phyloP scores from a whole-genome alignment of 64 coral and sea anemone species.

The Montipora capricornis region DNA sequence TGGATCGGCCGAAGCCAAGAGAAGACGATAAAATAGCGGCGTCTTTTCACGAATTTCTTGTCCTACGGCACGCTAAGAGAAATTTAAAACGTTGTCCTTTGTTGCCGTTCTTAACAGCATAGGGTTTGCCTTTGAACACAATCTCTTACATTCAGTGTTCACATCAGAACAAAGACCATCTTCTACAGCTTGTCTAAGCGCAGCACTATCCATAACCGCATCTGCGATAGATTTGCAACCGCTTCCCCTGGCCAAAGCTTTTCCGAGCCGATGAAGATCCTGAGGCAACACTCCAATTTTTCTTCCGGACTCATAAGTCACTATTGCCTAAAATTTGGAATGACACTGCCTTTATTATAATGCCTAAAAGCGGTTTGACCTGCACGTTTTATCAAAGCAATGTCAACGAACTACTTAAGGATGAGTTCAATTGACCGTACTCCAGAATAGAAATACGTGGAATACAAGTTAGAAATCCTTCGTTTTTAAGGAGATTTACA shows the following conservation, averaged over 20 bases:
- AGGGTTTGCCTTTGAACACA: slow-evolving; percentile 15
- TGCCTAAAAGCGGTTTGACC: too few species aligned
- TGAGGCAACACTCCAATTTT: slow-evolving; percentile 23
- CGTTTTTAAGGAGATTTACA: too few species aligned
- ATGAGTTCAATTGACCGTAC: too few species aligned
- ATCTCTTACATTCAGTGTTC: slow-evolving; percentile 27
- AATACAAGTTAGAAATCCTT: too few species aligned
- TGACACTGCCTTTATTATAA: too few species aligned
- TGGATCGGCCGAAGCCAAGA: slow-evolving; percentile 6
- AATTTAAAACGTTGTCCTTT: neutral
- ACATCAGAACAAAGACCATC: slow-evolving; percentile 4
- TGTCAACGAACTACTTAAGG: too few species aligned
- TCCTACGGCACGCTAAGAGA: slow-evolving; percentile 19
- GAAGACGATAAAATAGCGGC: neutral
- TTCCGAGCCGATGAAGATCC: slow-evolving; percentile 34
- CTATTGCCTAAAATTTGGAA: slow-evolving; percentile 9
- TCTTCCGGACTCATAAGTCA: slow-evolving; percentile 15
- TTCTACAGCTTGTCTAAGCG: slow-evolving; percentile 1
- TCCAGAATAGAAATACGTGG: too few species aligned
- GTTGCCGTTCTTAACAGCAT: slow-evolving; percentile 1
- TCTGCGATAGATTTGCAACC: neutral
- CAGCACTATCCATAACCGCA: neutral
- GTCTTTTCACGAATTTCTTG: slow-evolving; percentile 41
- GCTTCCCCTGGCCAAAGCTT: neutral
- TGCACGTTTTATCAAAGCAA: too few species aligned